phyloP scores from a whole-genome alignment of 2,113 vertebrate genomes.

The Butastur rufipennis region DNA sequence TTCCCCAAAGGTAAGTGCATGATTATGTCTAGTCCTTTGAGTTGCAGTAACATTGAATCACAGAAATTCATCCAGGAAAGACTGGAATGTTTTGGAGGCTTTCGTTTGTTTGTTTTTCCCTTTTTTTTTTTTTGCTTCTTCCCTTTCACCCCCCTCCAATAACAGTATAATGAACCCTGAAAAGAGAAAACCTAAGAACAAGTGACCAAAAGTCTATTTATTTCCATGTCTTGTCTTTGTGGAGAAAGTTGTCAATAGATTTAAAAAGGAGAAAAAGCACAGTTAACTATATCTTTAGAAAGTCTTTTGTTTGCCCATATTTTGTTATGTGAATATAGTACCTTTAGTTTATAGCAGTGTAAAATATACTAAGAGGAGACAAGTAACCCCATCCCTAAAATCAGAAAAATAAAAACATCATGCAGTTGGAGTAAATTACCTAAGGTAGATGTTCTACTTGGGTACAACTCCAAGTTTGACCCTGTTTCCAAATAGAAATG shows the following conservation, averaged over 20 bases:
- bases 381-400: background rate
- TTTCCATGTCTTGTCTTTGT: background rate
- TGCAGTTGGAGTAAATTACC: background rate
- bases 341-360: background rate
- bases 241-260: background rate
- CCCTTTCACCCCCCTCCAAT: rapidly evolving
- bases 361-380: background rate
- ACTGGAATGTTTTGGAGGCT: background rate
- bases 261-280: background rate
- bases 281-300: background rate
- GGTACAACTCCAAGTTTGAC: background rate
- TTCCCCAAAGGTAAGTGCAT: background rate
- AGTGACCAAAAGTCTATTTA: background rate
- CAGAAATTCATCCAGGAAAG: background rate
- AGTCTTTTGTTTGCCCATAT: background rate
- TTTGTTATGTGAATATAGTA: background rate
- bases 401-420: background rate
- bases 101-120: background rate
- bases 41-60: background rate
- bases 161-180: background rate
- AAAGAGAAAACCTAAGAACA: background rate
- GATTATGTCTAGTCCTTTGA: background rate
- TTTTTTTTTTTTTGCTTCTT: background rate
- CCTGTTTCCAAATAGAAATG: background rate
- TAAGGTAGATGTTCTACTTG: background rate